phyloP scores from a whole-genome alignment of 2,113 vertebrate genomes.

The Scolopax mira region DNA sequence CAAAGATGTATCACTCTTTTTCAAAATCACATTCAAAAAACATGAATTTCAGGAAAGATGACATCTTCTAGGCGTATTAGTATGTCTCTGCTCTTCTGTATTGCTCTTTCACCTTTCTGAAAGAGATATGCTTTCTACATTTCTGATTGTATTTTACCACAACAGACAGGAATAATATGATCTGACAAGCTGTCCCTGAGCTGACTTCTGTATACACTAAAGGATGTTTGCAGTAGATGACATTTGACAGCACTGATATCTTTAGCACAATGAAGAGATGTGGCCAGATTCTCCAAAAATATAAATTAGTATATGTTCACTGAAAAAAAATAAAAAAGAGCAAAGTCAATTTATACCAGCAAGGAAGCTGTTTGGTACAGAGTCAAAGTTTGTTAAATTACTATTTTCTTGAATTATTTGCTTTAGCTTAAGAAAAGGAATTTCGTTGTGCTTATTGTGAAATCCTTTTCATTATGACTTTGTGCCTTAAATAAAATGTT shows the following conservation, averaged over 20 bases:
- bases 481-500: neutral
- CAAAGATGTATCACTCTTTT: neutral
- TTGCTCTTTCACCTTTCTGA: neutral
- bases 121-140: neutral
- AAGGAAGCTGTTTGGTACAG: neutral
- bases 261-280: neutral
- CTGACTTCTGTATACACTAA: neutral
- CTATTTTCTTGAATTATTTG: neutral
- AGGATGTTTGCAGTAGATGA: neutral
- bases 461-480: neutral
- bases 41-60: neutral
- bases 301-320: neutral
- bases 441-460: neutral
- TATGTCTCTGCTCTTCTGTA: neutral
- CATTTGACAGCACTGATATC: neutral
- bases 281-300: neutral
- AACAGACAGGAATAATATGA: neutral
- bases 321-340: neutral
- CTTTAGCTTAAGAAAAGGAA: neutral
- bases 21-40: neutral
- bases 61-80: neutral
- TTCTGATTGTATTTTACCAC: neutral
- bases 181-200: neutral
- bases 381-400: neutral
- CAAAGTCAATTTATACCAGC: neutral